Conservation (phyloP, 2,797 vertebrate species). For the Phoeniculus purpureus region DNA sequence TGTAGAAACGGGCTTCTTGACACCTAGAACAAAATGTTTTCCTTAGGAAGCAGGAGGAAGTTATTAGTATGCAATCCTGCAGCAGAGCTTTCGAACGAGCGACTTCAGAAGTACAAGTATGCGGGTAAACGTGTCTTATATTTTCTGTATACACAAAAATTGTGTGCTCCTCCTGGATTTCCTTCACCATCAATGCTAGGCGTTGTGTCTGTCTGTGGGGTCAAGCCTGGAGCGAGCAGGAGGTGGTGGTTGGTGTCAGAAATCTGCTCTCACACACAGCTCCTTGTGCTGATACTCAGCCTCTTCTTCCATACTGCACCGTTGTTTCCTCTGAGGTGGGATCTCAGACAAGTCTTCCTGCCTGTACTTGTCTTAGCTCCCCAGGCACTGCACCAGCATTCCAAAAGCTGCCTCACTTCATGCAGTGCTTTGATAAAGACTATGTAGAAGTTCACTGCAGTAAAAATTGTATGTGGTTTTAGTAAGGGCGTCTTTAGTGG, state of each 20-base stretch:
- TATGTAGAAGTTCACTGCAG: background rate
- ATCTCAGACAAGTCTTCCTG: background rate
- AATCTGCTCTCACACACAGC: background rate
- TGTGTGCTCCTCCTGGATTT: background rate
- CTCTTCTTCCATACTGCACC: accelerated
- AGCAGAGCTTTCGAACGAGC: slow-evolving; percentile 13
- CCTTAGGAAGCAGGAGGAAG: slow-evolving; percentile 3
- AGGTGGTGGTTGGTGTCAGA: background rate
- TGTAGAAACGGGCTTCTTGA: slow-evolving; percentile 8
- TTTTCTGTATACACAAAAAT: background rate
- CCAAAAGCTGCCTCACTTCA: background rate
- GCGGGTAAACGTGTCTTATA: background rate
- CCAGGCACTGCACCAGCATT: background rate
- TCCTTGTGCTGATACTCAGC: background rate
- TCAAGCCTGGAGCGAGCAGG: background rate
- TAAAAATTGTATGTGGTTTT: background rate
- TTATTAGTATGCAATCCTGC: background rate
- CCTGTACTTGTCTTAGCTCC: background rate
- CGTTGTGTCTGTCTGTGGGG: background rate
- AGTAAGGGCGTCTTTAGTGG: background rate
- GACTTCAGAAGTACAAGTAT: background rate
- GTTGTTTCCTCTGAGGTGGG: background rate
- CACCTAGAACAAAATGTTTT: slow-evolving; percentile 39
- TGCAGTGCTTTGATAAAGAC: background rate
- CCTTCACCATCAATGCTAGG: background rate